Base-by-base conservation (phyloP, 2,888 invertebrate species). In the Zaprionus obscuricornis region DNA sequence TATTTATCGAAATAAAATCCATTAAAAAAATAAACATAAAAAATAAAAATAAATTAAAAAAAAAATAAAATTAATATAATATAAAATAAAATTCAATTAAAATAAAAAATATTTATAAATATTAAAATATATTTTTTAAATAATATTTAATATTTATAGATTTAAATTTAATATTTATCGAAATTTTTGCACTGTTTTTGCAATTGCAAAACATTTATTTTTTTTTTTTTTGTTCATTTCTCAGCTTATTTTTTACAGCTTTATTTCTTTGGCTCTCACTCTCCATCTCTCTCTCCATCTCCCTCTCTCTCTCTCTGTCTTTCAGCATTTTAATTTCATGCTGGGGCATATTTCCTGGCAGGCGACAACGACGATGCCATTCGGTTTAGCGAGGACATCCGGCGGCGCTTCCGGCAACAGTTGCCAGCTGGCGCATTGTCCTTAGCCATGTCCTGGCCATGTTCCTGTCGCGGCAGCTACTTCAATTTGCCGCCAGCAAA, bases 301-400 rank as follows among this genome's bases (percentile, higher is more conserved):
- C 24, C 14, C 20, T 13, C 42, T 14, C n/a, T n/a, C n/a, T n/a
- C n/a, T 11, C 5, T 27, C 4, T 40, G 11, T 22, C 46, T 47
- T 36, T 49, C 46, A 60, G 68, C 62, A 66, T 74, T 83, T 79
- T 69, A 83, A 85, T 85, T 79, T 85, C 56, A 68, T 68, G 74
- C 78, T 84, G 77, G 51, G 85, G 51, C 74, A 74, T 77, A 79
- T 85, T 82, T 81, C 82, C 83, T 78, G 78, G 26, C 62, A 47
- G 71, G 65, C 71, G 58, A 22, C 26, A 26, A 24, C 47, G 43
- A 70, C 66, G 75, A 72, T 63, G 78, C 72, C 81, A 66, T 85
- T 75, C 68, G 84, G 81, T 75, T 82, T 85, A 82, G 86, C 76
- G 58, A 79, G 86, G 71, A 85, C 86, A 84, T 82, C 81, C 81